Conservation (phyloP, 2,797 vertebrate genomes). For the Neoniphon sammara region DNA sequence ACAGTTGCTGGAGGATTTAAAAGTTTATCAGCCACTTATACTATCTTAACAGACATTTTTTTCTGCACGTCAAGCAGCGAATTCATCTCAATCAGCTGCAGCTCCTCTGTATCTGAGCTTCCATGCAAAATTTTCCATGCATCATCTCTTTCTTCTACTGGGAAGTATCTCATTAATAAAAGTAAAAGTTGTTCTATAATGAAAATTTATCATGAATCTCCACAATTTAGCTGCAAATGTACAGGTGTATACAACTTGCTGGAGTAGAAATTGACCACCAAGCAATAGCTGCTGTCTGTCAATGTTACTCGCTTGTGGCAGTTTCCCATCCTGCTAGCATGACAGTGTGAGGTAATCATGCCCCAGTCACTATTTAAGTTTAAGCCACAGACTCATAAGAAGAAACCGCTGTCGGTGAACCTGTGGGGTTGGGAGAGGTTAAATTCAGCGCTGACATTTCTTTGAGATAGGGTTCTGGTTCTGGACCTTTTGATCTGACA, state of each 20-base stretch:
- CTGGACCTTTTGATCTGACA: slow-evolving; percentile 48
- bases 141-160: too few species aligned
- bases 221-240: not conserved
- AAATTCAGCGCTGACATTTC: slow-evolving; percentile 51
- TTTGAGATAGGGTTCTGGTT: slow-evolving; percentile 29
- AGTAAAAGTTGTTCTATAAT: too few species aligned
- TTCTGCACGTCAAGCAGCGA: too few species aligned
- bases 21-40: not conserved
- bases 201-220: not conserved
- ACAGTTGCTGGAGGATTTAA: not conserved
- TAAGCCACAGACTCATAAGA: not conserved
- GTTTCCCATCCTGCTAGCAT: slow-evolving; percentile 28
- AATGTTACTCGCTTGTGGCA: too few species aligned
- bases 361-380: slow-evolving; percentile 18
- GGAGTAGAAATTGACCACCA: not conserved
- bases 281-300: not conserved
- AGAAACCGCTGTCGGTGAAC: not conserved
- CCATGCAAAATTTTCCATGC: too few species aligned
- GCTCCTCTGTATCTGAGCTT: too few species aligned
- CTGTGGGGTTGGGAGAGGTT: slow-evolving; percentile 1
- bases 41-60: not conserved
- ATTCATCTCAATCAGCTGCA: too few species aligned
- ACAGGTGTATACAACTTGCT: not conserved
- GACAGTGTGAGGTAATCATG: slow-evolving; percentile 13
- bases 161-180: too few species aligned